Conservation (phyloP, 92 coral and sea anemone species). For the Zoanthus sansibaricus region DNA sequence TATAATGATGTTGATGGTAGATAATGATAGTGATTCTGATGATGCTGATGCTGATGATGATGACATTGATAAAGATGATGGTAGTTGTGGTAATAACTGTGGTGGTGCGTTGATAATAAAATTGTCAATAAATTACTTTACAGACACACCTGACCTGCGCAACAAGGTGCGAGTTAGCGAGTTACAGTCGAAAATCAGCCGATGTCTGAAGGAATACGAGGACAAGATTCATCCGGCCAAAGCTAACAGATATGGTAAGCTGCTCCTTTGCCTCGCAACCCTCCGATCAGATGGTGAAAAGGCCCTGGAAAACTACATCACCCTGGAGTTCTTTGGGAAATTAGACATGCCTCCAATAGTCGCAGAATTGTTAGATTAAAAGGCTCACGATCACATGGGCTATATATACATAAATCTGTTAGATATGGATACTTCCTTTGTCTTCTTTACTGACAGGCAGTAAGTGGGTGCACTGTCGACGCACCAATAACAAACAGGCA, state of each 20-base stretch:
- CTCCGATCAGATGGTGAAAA: slow-evolving; percentile 92
- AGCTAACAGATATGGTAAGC: slow-evolving; percentile 89
- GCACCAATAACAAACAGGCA: background rate
- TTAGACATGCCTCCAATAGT: slow-evolving; percentile 98
- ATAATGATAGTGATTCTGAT: background rate
- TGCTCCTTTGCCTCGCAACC: slow-evolving; percentile 91
- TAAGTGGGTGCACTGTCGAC: background rate
- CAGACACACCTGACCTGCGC: slow-evolving; percentile 89
- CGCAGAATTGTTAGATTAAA: slow-evolving; percentile 84
- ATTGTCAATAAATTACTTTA: background rate
- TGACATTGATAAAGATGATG: slow-evolving; percentile 3
- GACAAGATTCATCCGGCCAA: slow-evolving; percentile 68
- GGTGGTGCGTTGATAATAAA: background rate
- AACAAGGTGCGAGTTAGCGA: slow-evolving; percentile 80
- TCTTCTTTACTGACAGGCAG: background rate
- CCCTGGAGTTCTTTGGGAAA: slow-evolving; percentile 95
- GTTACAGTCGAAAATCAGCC: slow-evolving; percentile 82
- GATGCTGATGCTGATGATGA: slow-evolving; percentile 9
- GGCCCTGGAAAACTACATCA: slow-evolving; percentile 91
- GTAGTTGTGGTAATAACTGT: background rate
- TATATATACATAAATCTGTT: background rate
- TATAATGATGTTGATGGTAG: background rate
- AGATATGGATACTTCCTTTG: slow-evolving; percentile 2
- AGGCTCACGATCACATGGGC: background rate
- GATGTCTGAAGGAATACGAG: slow-evolving; percentile 85